Base-by-base conservation (phyloP, 2,797 vertebrate species). In the Danio kyathit region DNA sequence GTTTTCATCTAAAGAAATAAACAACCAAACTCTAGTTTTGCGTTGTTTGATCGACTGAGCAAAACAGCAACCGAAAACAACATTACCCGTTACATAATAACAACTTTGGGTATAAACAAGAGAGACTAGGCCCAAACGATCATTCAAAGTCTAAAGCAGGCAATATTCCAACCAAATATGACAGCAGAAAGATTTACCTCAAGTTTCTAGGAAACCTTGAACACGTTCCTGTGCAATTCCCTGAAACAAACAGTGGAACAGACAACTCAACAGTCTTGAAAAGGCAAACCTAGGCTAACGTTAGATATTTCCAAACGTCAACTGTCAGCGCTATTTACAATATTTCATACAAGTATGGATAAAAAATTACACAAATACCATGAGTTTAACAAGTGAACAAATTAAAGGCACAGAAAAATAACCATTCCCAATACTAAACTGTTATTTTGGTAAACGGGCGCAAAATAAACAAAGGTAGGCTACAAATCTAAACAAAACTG, bases 161-260 rank as follows among this genome's bases (percentile, higher is more conserved):
- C 14, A 48, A 60, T 56, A 13, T 40, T 10, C n/a, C 5, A 21
- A 16, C 43, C 71, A 59, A 54, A 70, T 19, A 49, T 76, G 65
- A 56, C 8, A 51, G 43, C 14, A 52, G 48, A 86, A 84, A 79
- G 82, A 84, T 90, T 91, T 95, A 97, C 97, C 96, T 96, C 91
- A 95, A 95, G 89, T 97, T 97, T 95, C 96, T 97, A 83, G 96
- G 96, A 90, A 97, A 97, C 96, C 92, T 96, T 96, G 94, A 97
- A 96, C 95, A 96, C 95, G 95, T 96, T 96, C 89, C 97, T 96
- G 92, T 97, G 95, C 90, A 97, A 94, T 91, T 97, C 96, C 96
- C 96, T 97, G 96, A 93, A 19, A 74, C 96, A 96, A 97, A 93
- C 89, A 67, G 41, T 13, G 3, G 52, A 19, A 72, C 5, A 81